A percentile compares a stretch with the other conserved stretches of the same genome.
Conservation (phyloP, 2,888 invertebrate species). For the Patella depressa region DNA sequence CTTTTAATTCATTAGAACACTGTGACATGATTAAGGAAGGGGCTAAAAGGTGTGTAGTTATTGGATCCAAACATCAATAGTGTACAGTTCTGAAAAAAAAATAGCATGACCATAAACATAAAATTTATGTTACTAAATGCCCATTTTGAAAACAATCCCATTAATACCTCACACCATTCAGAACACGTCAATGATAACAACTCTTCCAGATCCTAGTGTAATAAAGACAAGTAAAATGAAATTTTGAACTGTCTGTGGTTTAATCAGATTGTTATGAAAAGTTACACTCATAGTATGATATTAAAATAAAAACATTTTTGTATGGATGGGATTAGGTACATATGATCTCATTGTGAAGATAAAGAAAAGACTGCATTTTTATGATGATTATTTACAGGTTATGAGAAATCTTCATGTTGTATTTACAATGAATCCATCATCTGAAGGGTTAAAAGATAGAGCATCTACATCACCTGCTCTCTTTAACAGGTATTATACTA, state of each 20-base stretch:
- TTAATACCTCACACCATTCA: too few species aligned
- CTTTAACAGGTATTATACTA: constrained; percentile 83
- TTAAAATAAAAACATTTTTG: too few species aligned
- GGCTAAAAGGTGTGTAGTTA: not conserved
- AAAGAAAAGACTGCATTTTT: too few species aligned
- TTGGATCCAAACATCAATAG: not conserved
- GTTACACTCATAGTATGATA: too few species aligned
- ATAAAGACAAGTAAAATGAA: too few species aligned
- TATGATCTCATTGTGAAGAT: too few species aligned
- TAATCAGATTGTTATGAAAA: too few species aligned
- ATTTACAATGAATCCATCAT: constrained; percentile 99
- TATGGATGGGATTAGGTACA: too few species aligned
- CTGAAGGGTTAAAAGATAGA: constrained; percentile 97
- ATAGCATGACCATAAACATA: not conserved
- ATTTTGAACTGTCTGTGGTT: too few species aligned
- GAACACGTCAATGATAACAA: too few species aligned
- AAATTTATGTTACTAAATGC: not conserved
- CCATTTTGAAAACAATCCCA: not conserved
- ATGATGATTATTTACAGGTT: constrained; percentile 76
- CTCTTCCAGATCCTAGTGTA: too few species aligned
- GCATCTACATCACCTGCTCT: constrained; percentile 99
- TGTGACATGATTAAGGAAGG: not conserved
- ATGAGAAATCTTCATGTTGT: constrained; percentile 99
- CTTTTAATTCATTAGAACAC: not conserved
- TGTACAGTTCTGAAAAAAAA: not conserved